These are phyloP conservation scores for Oostethus manadensis DNA, from an alignment of 2,113 vertebrate genomes.

Conservation along the genomic window DNA sequence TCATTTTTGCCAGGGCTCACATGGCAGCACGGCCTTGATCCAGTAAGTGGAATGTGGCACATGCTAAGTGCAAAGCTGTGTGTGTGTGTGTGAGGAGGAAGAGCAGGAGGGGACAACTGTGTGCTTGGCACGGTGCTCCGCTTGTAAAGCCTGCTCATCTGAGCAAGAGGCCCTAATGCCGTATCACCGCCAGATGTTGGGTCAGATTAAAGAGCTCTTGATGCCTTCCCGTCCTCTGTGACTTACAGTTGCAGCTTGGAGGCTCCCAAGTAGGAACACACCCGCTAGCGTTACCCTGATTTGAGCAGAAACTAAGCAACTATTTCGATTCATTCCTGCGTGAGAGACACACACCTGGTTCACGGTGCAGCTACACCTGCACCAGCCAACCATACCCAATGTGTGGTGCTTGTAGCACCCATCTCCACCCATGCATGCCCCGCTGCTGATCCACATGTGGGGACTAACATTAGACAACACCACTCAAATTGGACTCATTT, in stretches of 20 bases:
- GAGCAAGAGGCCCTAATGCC: constrained; percentile 29
- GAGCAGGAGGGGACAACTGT: constrained; percentile 33
- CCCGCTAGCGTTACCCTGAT: constrained; percentile 4
- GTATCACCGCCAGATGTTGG: constrained; percentile 60
- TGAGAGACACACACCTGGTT: constrained; percentile 10
- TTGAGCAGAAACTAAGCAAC: neutral
- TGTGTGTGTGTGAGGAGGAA: constrained; percentile 22
- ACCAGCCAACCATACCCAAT: neutral
- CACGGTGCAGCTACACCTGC: neutral
- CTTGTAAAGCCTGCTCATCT: constrained; percentile 48
- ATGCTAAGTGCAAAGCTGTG: constrained; percentile 36
- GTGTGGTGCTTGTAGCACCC: neutral
- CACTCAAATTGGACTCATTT: neutral
- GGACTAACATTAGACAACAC: neutral
- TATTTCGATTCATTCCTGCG: constrained; percentile 1
- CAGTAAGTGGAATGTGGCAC: constrained; percentile 37
- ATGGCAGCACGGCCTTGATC: constrained; percentile 19
- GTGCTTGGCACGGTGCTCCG: constrained; percentile 43
- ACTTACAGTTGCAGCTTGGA: constrained; percentile 19
- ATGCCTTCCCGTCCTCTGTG: constrained; percentile 27
- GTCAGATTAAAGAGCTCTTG: constrained; percentile 41
- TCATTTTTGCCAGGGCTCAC: neutral
- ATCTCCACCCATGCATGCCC: neutral
- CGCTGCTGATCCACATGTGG: neutral
- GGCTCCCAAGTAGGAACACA: constrained; percentile 12